Evolutionary conservation across 1,140 invertebrate genomes (phyloP), one percentile per base, ranked within the genome.

Genomic region (Drosophila neocordata): DNA sequence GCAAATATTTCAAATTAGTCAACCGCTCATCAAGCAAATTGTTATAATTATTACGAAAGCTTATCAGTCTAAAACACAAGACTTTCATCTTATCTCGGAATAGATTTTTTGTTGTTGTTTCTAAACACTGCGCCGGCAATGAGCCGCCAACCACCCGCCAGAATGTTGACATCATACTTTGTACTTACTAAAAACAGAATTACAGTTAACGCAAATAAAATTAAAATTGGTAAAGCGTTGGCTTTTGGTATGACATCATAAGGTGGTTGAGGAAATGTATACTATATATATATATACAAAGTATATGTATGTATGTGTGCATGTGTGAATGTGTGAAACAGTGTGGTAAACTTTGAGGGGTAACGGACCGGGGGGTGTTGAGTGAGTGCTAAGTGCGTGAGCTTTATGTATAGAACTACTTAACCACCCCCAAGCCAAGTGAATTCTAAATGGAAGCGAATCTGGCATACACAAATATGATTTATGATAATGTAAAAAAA

Each of bases 361-460:
- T 24, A 24, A 24, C 22, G 22, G 22, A 24, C 4, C 55, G 61
- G 52, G n/a, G 69, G 81, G 69, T 81, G 79, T 78, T 72, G 79
- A 83, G 77, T 83, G 80, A 65, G 73, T 79, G 80, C 27, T 65
- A 82, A 82, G 75, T 83, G 80, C 71, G 80, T 83, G 66, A 53
- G 63, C 72, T 34, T 59, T 22, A 73, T 65, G 38, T 51, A 52
- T 57, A 37, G n/a, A 60, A 64, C 61, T 53, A 15, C 34, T 61
- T 34, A 71, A 59, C 48, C 55, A 35, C 31, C 55, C 31, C 55
- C 51, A 35, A 35, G 34, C 9, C 55, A 57, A 12, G 13, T 12
- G 55, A 57, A 35, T 11, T 8, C 18, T 12, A 35, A 22, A 35
- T 6, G 55, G 13, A 9, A 15, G 55, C 27, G 53, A 57, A 18